These are phyloP conservation scores for Ceratina australensis DNA, from an alignment of 1,140 invertebrate genomes.

Conservation along the genomic window DNA sequence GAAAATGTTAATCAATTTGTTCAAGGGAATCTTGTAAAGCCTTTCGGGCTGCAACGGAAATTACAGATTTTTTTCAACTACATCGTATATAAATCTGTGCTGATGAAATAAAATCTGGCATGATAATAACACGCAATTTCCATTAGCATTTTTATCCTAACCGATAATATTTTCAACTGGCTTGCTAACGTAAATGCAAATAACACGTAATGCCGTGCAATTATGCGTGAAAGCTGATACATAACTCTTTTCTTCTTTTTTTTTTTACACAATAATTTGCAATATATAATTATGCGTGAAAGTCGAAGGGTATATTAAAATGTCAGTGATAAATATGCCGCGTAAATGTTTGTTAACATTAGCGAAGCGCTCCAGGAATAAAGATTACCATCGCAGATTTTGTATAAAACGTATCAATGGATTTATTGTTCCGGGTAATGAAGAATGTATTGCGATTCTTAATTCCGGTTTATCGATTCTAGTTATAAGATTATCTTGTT, in stretches of 20 bases:
- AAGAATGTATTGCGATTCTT: too few relatives aligned
- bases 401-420: too few relatives aligned
- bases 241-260: neutral
- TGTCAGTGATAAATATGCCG: neutral
- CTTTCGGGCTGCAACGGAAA: neutral
- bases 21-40: neutral
- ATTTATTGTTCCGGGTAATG: too few relatives aligned
- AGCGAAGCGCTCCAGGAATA: too few relatives aligned
- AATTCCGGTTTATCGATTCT: too few relatives aligned
- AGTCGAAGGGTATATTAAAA: neutral
- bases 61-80: neutral
- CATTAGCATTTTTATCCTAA: constrained; percentile 1
- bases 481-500: too few relatives aligned
- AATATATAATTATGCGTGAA: constrained; percentile 14
- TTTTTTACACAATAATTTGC: constrained; percentile 4
- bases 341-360: neutral
- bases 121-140: constrained; percentile 5
- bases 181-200: neutral
- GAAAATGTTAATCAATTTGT: neutral
- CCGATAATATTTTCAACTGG: neutral
- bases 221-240: constrained; percentile 17
- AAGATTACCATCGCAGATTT: too few relatives aligned
- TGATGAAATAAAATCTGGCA: neutral
- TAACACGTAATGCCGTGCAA: neutral
- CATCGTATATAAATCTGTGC: neutral